A percentile compares a stretch with the other conserved stretches of the same genome.
phyloP scores from a whole-genome alignment of 1,140 invertebrate species.

The Drosophila prosaltans region DNA sequence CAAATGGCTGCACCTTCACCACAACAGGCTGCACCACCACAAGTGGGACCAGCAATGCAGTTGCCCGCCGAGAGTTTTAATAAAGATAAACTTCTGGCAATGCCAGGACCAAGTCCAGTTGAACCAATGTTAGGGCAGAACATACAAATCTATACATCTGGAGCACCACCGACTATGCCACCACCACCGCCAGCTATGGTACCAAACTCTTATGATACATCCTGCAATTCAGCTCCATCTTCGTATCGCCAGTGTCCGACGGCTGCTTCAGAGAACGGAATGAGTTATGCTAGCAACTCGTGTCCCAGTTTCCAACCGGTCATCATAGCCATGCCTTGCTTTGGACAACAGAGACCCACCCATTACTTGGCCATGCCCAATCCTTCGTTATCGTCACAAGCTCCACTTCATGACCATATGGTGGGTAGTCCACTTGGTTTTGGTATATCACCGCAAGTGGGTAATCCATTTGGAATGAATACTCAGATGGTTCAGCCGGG shows the following conservation, averaged over 20 bases:
- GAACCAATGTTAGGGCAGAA: slow-evolving; percentile 29
- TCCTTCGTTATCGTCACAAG: background rate
- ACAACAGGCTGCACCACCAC: too few species aligned
- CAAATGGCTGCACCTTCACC: too few species aligned
- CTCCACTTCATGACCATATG: background rate
- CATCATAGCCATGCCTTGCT: slow-evolving; percentile 71
- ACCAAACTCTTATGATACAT: background rate
- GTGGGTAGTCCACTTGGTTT: background rate
- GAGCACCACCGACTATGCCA: slow-evolving; percentile 8
- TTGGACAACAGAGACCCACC: slow-evolving; percentile 54
- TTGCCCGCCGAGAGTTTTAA: background rate
- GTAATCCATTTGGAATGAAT: slow-evolving; percentile 17
- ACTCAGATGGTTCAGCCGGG: slow-evolving; percentile 14
- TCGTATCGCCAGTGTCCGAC: slow-evolving; percentile 25
- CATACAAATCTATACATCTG: background rate
- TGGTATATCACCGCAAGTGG: slow-evolving; percentile 19
- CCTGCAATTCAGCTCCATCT: slow-evolving; percentile 49
- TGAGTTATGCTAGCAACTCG: slow-evolving; percentile 13
- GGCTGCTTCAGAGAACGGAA: slow-evolving; percentile 16
- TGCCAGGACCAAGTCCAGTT: background rate
- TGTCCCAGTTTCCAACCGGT: slow-evolving; percentile 67
- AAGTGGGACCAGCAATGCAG: too few species aligned
- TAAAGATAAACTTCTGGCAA: background rate
- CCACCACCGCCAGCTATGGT: slow-evolving; percentile 17
- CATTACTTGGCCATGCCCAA: slow-evolving; percentile 51